phyloP scores from a whole-genome alignment of 2,797 vertebrate genomes.

The Tarsius wallacei region DNA sequence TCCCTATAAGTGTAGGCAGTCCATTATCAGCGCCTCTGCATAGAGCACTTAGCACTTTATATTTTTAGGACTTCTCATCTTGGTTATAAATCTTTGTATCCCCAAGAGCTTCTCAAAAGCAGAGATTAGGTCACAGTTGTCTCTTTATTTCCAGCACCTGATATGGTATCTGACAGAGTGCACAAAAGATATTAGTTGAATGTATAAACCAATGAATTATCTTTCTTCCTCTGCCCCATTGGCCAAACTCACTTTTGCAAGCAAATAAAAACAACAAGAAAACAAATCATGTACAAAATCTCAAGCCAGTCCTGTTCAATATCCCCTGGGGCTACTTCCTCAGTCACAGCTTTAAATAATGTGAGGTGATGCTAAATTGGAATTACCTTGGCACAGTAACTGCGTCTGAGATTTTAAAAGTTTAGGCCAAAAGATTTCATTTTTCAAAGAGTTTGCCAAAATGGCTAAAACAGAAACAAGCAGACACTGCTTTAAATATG shows the following conservation, averaged over 20 bases:
- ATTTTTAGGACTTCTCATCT: slow-evolving; percentile 53
- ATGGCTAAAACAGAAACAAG: slow-evolving; percentile 72
- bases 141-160: slow-evolving; percentile 46
- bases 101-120: slow-evolving; percentile 12
- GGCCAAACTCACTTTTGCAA: not conserved
- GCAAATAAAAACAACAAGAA: not conserved
- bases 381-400: slow-evolving; percentile 53
- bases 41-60: not conserved
- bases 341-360: slow-evolving; percentile 59
- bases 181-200: not conserved
- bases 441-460: slow-evolving; percentile 80
- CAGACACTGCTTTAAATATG: slow-evolving; percentile 66
- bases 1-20: not conserved
- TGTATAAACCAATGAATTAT: not conserved
- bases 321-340: not conserved
- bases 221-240: not conserved
- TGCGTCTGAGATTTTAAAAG: slow-evolving; percentile 61
- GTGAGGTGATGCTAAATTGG: slow-evolving; percentile 49
- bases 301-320: slow-evolving; percentile 1
- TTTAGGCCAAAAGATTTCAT: slow-evolving; percentile 70
- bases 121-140: slow-evolving; percentile 1
- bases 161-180: not conserved
- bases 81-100: slow-evolving; percentile 52
- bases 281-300: not conserved
- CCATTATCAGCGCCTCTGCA: not conserved